Evolutionary conservation across 1,140 invertebrate genomes (phyloP).

Genomic region (Aphelenchoides fujianensis): DNA sequence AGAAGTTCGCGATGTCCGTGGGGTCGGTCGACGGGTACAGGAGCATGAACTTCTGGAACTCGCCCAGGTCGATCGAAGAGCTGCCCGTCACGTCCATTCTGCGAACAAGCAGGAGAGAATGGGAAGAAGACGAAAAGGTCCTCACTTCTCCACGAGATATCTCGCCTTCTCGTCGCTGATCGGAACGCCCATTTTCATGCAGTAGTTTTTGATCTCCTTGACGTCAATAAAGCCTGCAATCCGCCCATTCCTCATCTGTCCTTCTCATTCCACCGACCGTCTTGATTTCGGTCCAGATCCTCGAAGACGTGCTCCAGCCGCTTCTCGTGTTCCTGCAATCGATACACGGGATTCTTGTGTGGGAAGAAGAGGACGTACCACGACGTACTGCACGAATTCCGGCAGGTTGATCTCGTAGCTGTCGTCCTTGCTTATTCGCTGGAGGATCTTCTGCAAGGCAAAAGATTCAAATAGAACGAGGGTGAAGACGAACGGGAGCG

Average conservation of each 20-base stretch:
- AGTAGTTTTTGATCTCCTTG: slow-evolving; percentile 53
- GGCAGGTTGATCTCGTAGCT: slow-evolving; percentile 82
- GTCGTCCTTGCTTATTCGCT: slow-evolving; percentile 61
- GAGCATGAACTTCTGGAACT: slow-evolving; percentile 91
- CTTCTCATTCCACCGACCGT: slow-evolving; percentile 34
- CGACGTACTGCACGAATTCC: slow-evolving; percentile 87
- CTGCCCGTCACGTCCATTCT: slow-evolving; percentile 80
- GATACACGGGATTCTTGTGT: neutral
- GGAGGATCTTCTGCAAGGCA: slow-evolving; percentile 44
- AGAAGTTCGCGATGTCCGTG: slow-evolving; percentile 85
- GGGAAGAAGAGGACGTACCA: slow-evolving; percentile 63
- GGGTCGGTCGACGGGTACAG: slow-evolving; percentile 84
- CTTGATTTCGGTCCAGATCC: slow-evolving; percentile 54
- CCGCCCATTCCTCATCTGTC: neutral
- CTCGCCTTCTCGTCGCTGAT: slow-evolving; percentile 63
- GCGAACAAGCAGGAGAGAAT: slow-evolving; percentile 40
- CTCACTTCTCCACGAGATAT: slow-evolving; percentile 63
- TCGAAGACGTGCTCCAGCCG: slow-evolving; percentile 51
- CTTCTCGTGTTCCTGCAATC: slow-evolving; percentile 56
- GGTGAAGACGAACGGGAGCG: slow-evolving; percentile 74
- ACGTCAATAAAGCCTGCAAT: slow-evolving; percentile 53
- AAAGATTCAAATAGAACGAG: slow-evolving; percentile 4
- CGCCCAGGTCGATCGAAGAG: slow-evolving; percentile 87
- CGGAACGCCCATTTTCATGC: slow-evolving; percentile 62
- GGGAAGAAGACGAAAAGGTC: slow-evolving; percentile 20